A percentile compares a stretch with the other conserved stretches of the same genome.
These are phyloP conservation scores for Anguilla anguilla DNA, from an alignment of 2,797 vertebrate genomes.

Conservation along the genomic window DNA sequence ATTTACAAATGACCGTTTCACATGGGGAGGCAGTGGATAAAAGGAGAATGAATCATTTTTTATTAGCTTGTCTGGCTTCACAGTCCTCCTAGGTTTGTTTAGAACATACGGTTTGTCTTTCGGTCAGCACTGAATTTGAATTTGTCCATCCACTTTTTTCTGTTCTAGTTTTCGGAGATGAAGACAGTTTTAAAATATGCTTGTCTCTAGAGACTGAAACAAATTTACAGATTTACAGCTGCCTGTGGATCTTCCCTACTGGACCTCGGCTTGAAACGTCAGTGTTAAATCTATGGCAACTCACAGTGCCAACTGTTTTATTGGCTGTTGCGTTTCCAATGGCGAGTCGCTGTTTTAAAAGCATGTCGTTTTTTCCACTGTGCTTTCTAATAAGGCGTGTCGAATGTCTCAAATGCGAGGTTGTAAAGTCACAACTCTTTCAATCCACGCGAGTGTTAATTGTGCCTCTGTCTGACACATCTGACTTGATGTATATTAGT, in stretches of 20 bases:
- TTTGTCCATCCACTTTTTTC: background rate
- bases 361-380: background rate
- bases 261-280: constrained; percentile 42
- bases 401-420: background rate
- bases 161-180: background rate
- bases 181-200: background rate
- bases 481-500: no score
- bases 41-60: background rate
- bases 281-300: constrained; percentile 25
- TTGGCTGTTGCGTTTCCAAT: background rate
- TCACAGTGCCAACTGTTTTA: background rate
- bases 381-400: background rate
- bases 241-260: constrained; percentile 6
- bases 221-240: constrained; percentile 22
- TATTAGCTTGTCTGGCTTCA: background rate
- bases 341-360: background rate
- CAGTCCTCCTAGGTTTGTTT: background rate
- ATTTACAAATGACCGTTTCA: background rate
- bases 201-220: constrained; percentile 28
- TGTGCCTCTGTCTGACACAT: no score
- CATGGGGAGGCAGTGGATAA: background rate
- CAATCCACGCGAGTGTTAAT: background rate
- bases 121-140: background rate
- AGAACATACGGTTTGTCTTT: background rate
- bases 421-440: background rate